phyloP scores from a whole-genome alignment of 1,140 invertebrate genomes.

The Caerostris darwini region DNA sequence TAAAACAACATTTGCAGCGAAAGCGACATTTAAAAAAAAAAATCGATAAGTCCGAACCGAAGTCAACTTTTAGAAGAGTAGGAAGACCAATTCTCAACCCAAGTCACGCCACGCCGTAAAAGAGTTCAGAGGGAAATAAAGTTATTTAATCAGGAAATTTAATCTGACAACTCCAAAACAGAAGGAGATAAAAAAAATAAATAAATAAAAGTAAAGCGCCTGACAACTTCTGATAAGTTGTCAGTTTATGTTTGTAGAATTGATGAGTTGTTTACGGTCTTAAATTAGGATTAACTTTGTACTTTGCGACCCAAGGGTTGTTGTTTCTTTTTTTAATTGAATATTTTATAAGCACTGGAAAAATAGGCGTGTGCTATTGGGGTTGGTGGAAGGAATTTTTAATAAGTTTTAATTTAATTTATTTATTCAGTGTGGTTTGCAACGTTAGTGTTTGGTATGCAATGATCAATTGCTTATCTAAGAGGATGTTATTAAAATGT shows the following conservation, averaged over 20 bases:
- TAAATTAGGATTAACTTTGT: slow-evolving; percentile 45
- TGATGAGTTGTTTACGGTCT: slow-evolving; percentile 36
- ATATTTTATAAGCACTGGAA: not conserved
- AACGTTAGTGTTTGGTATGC: too few species aligned
- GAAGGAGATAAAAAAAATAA: slow-evolving; percentile 9
- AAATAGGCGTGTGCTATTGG: not conserved
- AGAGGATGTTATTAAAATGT: too few species aligned
- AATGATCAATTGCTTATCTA: too few species aligned
- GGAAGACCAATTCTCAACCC: not conserved
- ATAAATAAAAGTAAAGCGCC: not conserved
- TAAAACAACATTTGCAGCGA: too few species aligned
- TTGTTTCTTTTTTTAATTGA: not conserved
- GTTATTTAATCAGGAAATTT: slow-evolving; percentile 54
- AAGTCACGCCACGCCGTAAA: not conserved
- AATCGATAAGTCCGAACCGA: too few species aligned
- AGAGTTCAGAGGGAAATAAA: slow-evolving; percentile 14
- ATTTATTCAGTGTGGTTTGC: too few species aligned
- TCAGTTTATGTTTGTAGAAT: not conserved
- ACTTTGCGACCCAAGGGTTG: not conserved
- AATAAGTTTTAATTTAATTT: too few species aligned
- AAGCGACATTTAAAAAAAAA: too few species aligned
- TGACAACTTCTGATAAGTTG: slow-evolving; percentile 37
- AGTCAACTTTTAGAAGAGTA: too few species aligned
- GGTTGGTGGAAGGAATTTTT: too few species aligned
- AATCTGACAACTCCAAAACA: slow-evolving; percentile 30